Base-by-base conservation (phyloP, 2,113 vertebrate species). In the Patagioenas fasciata region DNA sequence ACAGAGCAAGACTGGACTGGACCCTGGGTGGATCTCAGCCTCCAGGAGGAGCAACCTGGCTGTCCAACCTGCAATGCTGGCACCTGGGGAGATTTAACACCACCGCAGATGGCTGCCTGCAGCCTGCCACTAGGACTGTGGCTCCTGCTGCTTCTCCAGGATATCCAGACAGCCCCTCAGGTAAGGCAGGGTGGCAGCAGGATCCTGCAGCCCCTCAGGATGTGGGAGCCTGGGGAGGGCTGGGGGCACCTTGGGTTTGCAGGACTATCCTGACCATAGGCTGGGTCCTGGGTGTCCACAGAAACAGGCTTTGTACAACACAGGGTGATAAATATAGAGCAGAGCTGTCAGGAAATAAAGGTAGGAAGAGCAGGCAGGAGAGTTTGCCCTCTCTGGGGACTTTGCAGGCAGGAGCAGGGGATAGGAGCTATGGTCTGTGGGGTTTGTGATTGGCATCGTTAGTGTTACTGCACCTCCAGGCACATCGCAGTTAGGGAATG, bases 111-210 rank as follows among this genome's bases (percentile, higher is more conserved):
- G 98, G 74, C 73, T 61, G 60, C 62, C 66, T 79, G 94, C 66
- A 75, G 56, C 24, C 58, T 84, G 1, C n/a, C 77, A 13, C 65
- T 70, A 57, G 93, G 28, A 11, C 91, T 97, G 79, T 58, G 91
- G 60, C 80, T 96, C 18, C 90, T 95, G 60, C 95, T 97, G 53
- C 85, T 96, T 9, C 88, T 97, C 80, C 95, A 95, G 66, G 95
- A 95, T 21, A 11, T 10, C 40, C 93, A 95, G 53, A 56, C 96
- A 77, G 78, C 80, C 66, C 95, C 93, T 0, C 96, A 97, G 98
- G 98, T 98, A 97, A 97, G 97, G 57, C 48, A 42, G 23, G 23
- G 58, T 42, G 13, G 28, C 50, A n/a, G 4, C 36, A 32, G n/a
- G 29, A 18, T 34, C 44, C 88, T 85, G 44, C 62, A 85, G 61